phyloP scores from a whole-genome alignment of 2,797 vertebrate species.

The Ctenochaetus hawaiiensis region DNA sequence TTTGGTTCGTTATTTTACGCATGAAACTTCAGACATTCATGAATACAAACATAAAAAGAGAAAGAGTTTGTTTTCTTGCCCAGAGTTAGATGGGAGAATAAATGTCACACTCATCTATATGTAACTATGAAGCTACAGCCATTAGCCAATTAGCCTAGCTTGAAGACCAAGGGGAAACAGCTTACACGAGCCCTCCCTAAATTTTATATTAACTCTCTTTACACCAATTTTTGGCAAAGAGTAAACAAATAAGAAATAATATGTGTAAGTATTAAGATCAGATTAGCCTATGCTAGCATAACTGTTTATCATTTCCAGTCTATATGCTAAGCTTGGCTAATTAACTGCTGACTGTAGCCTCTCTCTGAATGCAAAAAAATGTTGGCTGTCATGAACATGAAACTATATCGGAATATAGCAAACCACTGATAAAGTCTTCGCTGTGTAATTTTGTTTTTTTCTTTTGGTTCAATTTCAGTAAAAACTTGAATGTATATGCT shows the following conservation, averaged over 20 bases:
- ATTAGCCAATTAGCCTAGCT: no score
- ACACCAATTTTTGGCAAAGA: no score
- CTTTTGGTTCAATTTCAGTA: not conserved
- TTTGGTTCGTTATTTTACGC: not conserved
- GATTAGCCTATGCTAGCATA: not conserved
- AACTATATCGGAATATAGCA: no score
- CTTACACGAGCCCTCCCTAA: not conserved
- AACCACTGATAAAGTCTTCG: not conserved
- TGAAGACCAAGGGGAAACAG: no score
- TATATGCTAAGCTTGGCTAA: conserved; percentile 20
- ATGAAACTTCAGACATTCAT: not conserved
- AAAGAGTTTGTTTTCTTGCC: not conserved
- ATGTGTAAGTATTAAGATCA: no score
- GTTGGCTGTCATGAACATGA: no score
- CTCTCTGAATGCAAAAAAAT: not conserved
- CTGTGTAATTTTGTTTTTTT: not conserved
- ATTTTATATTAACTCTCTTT: no score
- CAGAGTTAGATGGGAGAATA: not conserved
- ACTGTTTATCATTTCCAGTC: not conserved
- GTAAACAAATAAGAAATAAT: no score
- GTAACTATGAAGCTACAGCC: not conserved
- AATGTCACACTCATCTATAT: not conserved
- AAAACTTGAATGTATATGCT: not conserved
- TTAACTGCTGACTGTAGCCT: not conserved
- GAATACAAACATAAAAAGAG: not conserved